phyloP scores from a whole-genome alignment of 1,140 invertebrate genomes.

The Drosophila willistoni region DNA sequence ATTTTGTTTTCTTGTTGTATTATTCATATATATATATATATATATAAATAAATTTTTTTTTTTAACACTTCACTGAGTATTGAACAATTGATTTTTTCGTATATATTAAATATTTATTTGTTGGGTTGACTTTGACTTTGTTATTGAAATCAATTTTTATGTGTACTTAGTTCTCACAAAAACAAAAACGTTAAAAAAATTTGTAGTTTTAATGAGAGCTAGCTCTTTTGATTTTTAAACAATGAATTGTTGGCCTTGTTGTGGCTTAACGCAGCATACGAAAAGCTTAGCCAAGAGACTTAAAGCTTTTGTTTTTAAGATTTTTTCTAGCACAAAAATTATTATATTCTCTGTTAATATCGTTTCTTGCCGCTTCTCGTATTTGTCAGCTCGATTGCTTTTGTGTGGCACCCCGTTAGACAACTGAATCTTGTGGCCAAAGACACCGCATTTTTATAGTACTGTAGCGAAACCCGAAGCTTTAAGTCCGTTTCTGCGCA shows the following conservation, averaged over 20 bases:
- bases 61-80: slow-evolving; percentile 65
- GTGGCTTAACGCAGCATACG: slow-evolving; percentile 4
- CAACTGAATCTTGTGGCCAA: slow-evolving; percentile 63
- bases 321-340: slow-evolving; percentile 49
- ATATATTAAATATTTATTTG: slow-evolving; percentile 3
- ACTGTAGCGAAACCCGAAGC: slow-evolving; percentile 56
- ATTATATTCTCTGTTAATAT: slow-evolving; percentile 18
- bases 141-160: slow-evolving; percentile 21
- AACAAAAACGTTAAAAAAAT: slow-evolving; percentile 1
- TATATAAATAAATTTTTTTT: neutral
- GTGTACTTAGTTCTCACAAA: slow-evolving; percentile 12
- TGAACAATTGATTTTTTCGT: slow-evolving; percentile 41
- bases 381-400: slow-evolving; percentile 17
- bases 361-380: slow-evolving; percentile 38
- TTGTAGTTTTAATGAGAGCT: neutral
- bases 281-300: slow-evolving; percentile 37
- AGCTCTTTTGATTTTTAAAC: slow-evolving; percentile 2
- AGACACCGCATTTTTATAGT: slow-evolving; percentile 68
- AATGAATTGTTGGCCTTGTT: slow-evolving; percentile 5
- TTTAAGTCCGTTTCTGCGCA: slow-evolving; percentile 48
- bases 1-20: slow-evolving; percentile 43
- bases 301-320: slow-evolving; percentile 31
- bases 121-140: slow-evolving; percentile 33
- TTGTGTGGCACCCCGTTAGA: slow-evolving; percentile 66
- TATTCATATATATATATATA: neutral